Evolutionary conservation across 2,888 invertebrate species (phyloP), one percentile per base, ranked within the genome.

Genomic region (Oscheius sp.): DNA sequence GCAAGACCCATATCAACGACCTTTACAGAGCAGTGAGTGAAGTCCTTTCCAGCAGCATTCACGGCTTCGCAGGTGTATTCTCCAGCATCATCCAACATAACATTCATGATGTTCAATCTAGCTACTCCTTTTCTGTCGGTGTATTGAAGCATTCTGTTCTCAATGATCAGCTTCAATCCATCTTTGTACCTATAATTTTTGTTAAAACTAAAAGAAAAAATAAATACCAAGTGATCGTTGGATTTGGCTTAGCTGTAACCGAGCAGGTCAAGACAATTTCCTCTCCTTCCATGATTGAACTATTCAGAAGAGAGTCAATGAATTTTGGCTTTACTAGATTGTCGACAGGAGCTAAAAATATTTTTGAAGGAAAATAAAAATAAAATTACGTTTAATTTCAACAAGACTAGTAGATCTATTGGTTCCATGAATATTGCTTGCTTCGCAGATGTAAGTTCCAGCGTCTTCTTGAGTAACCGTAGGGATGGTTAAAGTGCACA

Each of bases 401-500:
- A 79, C 76, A 33, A 73, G 50, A 23, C 72, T 73, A 46, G 73
- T 70, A 29, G 72, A 72, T 63, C 75, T 71, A 23, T 74, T 73
- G 37, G 71, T 71, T 55, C 81, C 81, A 45, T 81, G 78, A 31
- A 79, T 71, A 52, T 81, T 81, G 33, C 76, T 77, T 3, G 79
- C 80, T 48, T 93, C 91, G 88, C 96, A 97, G 42, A 91, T 91
- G 89, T 97, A 99, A 88, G 93, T 94, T 78, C 97, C 98, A 75
- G 95, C 94, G 90, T 99, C 97, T 70, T 92, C 92, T 0, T 94
- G 93, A 85, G 92, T 92, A 87, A 95, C 95, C 88, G 93, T 93
- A 71, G 93, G 91, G 82, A 98, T 95, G 90, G 96, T 96, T 89
- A 98, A 91, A 0, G 95, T 94, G 63, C 96, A 93, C 50, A 99